Percentiles rank a stretch among this genome's conserved stretches.
Conservation (phyloP, 2,797 vertebrate species). For the Apogon talboti region DNA sequence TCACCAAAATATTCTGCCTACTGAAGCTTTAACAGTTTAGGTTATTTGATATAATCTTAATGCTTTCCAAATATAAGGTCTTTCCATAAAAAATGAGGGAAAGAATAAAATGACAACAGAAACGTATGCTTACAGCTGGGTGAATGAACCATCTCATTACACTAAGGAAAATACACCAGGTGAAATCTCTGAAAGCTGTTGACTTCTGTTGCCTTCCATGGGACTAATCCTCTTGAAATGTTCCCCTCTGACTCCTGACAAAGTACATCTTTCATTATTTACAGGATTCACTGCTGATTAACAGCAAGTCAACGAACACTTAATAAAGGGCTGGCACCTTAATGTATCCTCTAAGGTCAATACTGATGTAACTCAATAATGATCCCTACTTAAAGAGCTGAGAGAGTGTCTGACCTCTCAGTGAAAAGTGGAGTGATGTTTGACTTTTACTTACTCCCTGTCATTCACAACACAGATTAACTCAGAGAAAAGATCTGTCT, state of each 20-base stretch:
- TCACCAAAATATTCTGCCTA: not conserved
- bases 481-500: conserved; percentile 12
- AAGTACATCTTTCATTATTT: not conserved
- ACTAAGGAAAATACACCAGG: not conserved
- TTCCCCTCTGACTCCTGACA: not conserved
- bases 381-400: conserved; percentile 31
- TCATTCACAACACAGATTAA: conserved; percentile 23
- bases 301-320: conserved; percentile 15
- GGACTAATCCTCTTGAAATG: not conserved
- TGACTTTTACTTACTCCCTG: conserved; percentile 32
- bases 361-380: conserved; percentile 31
- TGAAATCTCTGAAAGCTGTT: not conserved
- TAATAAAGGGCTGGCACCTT: conserved; percentile 24
- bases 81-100: not conserved
- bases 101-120: not conserved
- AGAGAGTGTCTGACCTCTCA: conserved; percentile 18
- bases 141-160: no score
- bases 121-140: no score
- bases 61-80: not conserved
- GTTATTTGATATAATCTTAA: not conserved
- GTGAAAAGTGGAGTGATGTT: conserved; percentile 29
- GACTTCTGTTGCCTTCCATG: not conserved
- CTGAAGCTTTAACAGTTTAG: not conserved
- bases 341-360: conserved; percentile 29
- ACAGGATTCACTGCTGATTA: conserved; percentile 21